Evolutionary conservation across 1,140 invertebrate species (phyloP), one percentile per base, ranked within the genome.

Genomic region (Caenorhabditis latens): DNA sequence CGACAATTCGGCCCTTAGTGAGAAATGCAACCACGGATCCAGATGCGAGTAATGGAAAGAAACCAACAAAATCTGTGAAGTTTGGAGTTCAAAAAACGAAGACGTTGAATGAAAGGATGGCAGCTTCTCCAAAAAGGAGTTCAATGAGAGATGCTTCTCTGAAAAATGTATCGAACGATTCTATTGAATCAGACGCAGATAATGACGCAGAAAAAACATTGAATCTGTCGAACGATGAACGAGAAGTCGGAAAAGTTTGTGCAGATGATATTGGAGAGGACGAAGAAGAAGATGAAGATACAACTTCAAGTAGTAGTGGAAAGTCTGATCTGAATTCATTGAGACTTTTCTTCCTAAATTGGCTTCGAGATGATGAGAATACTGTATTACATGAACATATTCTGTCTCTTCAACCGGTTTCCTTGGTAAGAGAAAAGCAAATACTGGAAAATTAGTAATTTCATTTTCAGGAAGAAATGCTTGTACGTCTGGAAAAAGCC

Each of bases 391-490:
- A 79, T 24, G 71, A 50, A 42, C 71, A 79, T n/a, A 50, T 79
- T 11, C 71, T 79, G 2, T 79, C 71, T 24, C 71, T 79, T 21
- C 71, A 79, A 14, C 71, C 71, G 50, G 71, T 79, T 24, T 79
- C 71, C 6, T 79, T 79, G 71, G 71, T 79, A 1, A 24, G 46
- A n/a, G 32, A 24, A 6, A 9, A 32, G 32, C 32, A 32, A 32
- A 32, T 32, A 32, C 32, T 32, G 32, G 32, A 32, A 32, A 32
- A 32, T 2, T 32, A 32, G 32, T 32, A 24, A 43, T 50, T 50
- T 11, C 0, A 50, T 24, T 79, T 79, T 79, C 46, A 79, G 71
- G 71, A 79, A 79, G 71, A 79, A 79, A 79, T 79, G 71, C 21
- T 79, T 11, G 42, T 79, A 8, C 71, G 71, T 24, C 71, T 79